Evolutionary conservation across 2,113 vertebrate species (phyloP).

Genomic region (Dicaeum eximium): DNA sequence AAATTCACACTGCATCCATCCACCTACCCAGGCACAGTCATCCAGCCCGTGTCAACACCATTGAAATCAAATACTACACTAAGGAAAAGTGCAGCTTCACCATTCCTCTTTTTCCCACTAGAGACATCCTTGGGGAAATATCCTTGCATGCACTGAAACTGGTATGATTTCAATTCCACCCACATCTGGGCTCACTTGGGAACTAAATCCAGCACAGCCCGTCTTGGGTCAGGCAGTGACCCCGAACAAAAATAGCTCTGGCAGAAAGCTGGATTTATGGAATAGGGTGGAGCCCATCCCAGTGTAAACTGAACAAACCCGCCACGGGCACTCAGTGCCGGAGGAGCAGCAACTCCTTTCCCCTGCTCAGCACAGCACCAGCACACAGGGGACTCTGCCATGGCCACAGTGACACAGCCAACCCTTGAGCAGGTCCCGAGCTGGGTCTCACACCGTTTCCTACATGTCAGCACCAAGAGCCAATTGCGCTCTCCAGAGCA

Average conservation of each 20-base stretch:
- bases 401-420: neutral
- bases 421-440: neutral
- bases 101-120: constrained; percentile 1
- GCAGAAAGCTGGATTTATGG: constrained; percentile 18
- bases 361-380: rapidly evolving
- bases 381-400: neutral
- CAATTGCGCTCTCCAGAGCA: neutral
- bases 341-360: neutral
- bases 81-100: neutral
- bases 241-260: constrained; percentile 31
- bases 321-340: rapidly evolving
- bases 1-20: neutral
- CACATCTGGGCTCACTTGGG: constrained; percentile 54
- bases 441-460: neutral
- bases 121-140: constrained; percentile 27
- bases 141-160: neutral
- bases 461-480: neutral
- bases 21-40: neutral
- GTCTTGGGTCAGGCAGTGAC: constrained; percentile 36
- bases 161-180: constrained; percentile 13
- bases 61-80: neutral
- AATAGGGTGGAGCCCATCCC: neutral
- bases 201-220: constrained; percentile 37
- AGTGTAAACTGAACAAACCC: neutral
- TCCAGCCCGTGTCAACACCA: neutral